Percentiles rank a stretch among this genome's conserved stretches.
phyloP scores from a whole-genome alignment of 1,140 invertebrate genomes.

The Proctacanthus coquilletti region DNA sequence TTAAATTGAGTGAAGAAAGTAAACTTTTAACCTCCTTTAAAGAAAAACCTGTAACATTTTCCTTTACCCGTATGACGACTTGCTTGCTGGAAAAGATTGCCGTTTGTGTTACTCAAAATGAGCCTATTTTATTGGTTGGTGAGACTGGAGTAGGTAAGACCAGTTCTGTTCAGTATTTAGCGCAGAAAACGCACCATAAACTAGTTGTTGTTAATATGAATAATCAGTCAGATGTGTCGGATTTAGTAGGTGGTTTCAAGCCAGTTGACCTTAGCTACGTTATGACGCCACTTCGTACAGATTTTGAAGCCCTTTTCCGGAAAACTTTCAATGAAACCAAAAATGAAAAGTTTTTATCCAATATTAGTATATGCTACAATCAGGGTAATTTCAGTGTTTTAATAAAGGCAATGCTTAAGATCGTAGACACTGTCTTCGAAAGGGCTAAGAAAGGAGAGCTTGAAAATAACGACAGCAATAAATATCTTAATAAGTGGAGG shows the following conservation, averaged over 20 bases:
- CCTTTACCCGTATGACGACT: slow-evolving; percentile 61
- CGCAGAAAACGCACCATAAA: slow-evolving; percentile 64
- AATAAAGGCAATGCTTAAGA: slow-evolving; percentile 57
- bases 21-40: slow-evolving; percentile 11
- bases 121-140: slow-evolving; percentile 89
- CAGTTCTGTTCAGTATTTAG: slow-evolving; percentile 85
- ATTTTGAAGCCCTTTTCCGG: slow-evolving; percentile 75
- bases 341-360: slow-evolving; percentile 71
- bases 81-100: slow-evolving; percentile 76
- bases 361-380: slow-evolving; percentile 60
- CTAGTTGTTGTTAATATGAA: slow-evolving; percentile 98
- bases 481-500: slow-evolving; percentile 19
- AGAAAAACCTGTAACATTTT: slow-evolving; percentile 45
- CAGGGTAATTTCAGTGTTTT: slow-evolving; percentile 57
- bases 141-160: slow-evolving; percentile 99
- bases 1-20: not conserved
- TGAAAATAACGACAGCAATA: slow-evolving; percentile 11
- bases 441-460: too few species aligned
- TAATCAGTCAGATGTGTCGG: slow-evolving; percentile 93
- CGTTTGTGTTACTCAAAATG: slow-evolving; percentile 62
- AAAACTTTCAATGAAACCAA: slow-evolving; percentile 61
- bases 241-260: slow-evolving; percentile 93
- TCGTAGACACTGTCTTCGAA: slow-evolving; percentile 45
- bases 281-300: slow-evolving; percentile 57
- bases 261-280: slow-evolving; percentile 82